phyloP scores from a whole-genome alignment of 2,888 invertebrate genomes.

The Volucella bombylans region DNA sequence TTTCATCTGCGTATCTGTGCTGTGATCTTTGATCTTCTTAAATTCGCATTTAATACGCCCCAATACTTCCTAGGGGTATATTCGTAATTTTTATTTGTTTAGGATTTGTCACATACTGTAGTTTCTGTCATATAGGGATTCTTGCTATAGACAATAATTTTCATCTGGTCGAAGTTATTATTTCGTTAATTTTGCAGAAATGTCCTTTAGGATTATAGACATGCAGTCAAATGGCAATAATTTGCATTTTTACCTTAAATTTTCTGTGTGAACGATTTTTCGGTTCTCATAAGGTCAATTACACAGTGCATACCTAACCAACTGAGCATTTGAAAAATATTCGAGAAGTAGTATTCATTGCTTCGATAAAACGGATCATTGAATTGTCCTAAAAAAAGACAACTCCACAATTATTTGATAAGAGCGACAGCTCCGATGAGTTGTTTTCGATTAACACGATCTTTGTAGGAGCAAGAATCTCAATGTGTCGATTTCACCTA shows the following conservation, averaged over 20 bases:
- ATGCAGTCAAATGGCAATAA: constrained; percentile 64
- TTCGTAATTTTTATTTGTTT: constrained; percentile 56
- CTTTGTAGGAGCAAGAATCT: too few relatives aligned
- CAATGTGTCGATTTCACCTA: too few relatives aligned
- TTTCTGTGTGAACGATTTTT: constrained; percentile 30
- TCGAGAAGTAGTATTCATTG: too few relatives aligned
- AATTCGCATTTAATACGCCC: constrained; percentile 63
- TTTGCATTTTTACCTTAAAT: constrained; percentile 49
- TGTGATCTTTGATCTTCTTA: constrained; percentile 67
- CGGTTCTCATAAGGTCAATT: too few relatives aligned
- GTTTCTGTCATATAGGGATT: background rate
- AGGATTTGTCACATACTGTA: constrained; percentile 46
- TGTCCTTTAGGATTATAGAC: constrained; percentile 49
- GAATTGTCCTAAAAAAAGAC: too few relatives aligned
- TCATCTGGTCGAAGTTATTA: constrained; percentile 46
- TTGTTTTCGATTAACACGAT: too few relatives aligned
- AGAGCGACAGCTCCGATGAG: too few relatives aligned
- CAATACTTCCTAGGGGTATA: constrained; percentile 17
- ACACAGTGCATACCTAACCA: too few relatives aligned
- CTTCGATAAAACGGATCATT: too few relatives aligned
- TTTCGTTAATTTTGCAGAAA: constrained; percentile 51
- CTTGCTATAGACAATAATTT: background rate
- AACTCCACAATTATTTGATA: too few relatives aligned
- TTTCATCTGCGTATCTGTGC: constrained; percentile 66
- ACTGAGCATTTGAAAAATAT: too few relatives aligned